Percentiles rank a stretch among this genome's conserved stretches.
Conservation (phyloP, 1,140 invertebrate species). For the Drosophila ficusphila region DNA sequence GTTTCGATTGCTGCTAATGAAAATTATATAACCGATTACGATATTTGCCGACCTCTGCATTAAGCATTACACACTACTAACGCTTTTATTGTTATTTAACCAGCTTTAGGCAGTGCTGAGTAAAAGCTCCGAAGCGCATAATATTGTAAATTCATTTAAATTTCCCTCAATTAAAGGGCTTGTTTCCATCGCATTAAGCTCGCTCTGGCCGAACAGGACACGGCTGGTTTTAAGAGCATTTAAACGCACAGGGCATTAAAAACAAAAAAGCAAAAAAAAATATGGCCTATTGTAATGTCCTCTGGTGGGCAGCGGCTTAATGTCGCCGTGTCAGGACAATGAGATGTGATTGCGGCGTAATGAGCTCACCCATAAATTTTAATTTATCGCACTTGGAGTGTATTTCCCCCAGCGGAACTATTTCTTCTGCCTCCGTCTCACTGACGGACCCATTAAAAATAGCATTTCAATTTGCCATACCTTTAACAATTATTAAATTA, state of each 20-base stretch:
- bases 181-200: conserved; percentile 38
- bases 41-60: conserved; percentile 13
- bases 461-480: conserved; percentile 49
- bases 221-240: conserved; percentile 56
- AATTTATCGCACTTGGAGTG: conserved; percentile 17
- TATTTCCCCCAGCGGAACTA: conserved; percentile 7
- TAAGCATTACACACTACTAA: conserved; percentile 15
- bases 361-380: conserved; percentile 37
- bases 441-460: conserved; percentile 43
- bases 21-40: conserved; percentile 47
- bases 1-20: conserved; percentile 41
- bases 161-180: conserved; percentile 38
- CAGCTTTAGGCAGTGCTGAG: conserved; percentile 17
- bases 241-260: conserved; percentile 63
- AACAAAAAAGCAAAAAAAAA: conserved; percentile 16
- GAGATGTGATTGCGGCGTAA: conserved; percentile 40
- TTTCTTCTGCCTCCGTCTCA: background rate
- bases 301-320: conserved; percentile 17
- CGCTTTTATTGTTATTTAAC: conserved; percentile 40
- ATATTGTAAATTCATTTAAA: conserved; percentile 26
- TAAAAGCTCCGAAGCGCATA: conserved; percentile 1
- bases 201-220: background rate
- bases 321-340: conserved; percentile 17
- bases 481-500: conserved; percentile 49
- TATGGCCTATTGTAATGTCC: conserved; percentile 54